These are phyloP conservation scores for Planiliza haematocheilus DNA, from an alignment of 2,113 vertebrate genomes.

Conservation along the genomic window DNA sequence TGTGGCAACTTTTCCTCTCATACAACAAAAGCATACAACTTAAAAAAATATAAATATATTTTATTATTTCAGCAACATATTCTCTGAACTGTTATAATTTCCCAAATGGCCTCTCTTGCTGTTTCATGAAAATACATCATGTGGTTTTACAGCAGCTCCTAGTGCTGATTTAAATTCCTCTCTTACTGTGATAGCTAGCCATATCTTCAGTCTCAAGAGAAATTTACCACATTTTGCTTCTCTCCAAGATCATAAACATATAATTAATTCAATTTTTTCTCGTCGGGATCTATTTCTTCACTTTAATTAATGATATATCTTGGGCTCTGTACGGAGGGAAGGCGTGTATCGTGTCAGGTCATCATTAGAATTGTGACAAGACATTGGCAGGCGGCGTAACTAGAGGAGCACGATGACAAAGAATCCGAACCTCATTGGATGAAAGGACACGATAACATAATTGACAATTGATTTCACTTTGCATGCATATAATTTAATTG, in stretches of 20 bases:
- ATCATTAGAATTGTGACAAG: constrained; percentile 38
- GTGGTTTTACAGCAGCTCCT: constrained; percentile 36
- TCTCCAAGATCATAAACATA: constrained; percentile 64
- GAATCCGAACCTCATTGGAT: constrained; percentile 54
- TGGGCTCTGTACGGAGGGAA: constrained; percentile 23
- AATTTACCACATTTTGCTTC: constrained; percentile 63
- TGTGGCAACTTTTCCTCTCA: constrained; percentile 7
- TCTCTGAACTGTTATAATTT: constrained; percentile 35
- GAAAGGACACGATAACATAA: constrained; percentile 71
- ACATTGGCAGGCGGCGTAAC: constrained; percentile 37
- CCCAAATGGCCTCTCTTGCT: constrained; percentile 11
- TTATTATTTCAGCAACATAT: constrained; percentile 27
- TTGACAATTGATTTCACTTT: constrained; percentile 74
- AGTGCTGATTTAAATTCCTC: constrained; percentile 57
- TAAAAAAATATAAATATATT: neutral
- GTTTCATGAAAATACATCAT: constrained; percentile 59
- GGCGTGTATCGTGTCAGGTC: constrained; percentile 40
- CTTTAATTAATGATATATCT: constrained; percentile 71
- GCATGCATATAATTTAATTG: constrained; percentile 75
- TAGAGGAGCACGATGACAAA: constrained; percentile 43
- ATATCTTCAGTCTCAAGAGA: constrained; percentile 64
- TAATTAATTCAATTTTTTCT: constrained; percentile 71
- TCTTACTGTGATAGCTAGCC: constrained; percentile 33
- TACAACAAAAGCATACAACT: constrained; percentile 35
- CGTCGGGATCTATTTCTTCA: constrained; percentile 59